A percentile compares a stretch with the other conserved stretches of the same genome.
Evolutionary conservation across 1,140 invertebrate species (phyloP).

Genomic region (Micrasema longulum): DNA sequence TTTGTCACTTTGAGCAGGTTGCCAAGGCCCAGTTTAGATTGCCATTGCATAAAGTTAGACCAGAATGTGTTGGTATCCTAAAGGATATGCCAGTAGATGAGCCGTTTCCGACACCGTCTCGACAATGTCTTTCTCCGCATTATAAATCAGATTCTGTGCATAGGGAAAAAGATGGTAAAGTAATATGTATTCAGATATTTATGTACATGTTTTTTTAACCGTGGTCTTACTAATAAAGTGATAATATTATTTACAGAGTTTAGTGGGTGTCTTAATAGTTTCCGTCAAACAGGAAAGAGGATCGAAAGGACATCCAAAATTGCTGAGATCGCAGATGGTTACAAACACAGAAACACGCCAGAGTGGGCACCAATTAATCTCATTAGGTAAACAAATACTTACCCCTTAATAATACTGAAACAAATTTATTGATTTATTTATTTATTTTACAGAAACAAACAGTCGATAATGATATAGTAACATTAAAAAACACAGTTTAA

Average conservation of each 20-base stretch:
- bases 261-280: constrained; percentile 58
- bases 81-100: constrained; percentile 70
- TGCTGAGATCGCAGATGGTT: constrained; percentile 78
- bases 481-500: too few species aligned
- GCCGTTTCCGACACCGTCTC: constrained; percentile 65
- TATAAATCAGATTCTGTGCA: constrained; percentile 10
- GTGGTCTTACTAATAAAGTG: neutral
- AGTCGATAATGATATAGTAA: too few species aligned
- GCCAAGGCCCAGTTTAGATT: constrained; percentile 73
- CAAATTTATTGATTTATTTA: too few species aligned
- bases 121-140: constrained; percentile 19
- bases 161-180: constrained; percentile 12
- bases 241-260: constrained; percentile 1
- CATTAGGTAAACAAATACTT: constrained; percentile 59
- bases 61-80: constrained; percentile 72
- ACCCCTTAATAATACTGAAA: too few species aligned
- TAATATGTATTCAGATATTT: neutral
- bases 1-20: constrained; percentile 62
- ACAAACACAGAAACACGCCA: constrained; percentile 72
- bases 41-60: constrained; percentile 73
- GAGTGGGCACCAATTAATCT: constrained; percentile 77
- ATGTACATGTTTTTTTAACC: neutral
- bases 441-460: too few species aligned
- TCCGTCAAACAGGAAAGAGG: constrained; percentile 67
- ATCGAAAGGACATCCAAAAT: constrained; percentile 69